Percentiles rank a stretch among this genome's conserved stretches.
Conservation (phyloP, 2,888 invertebrate genomes). For the Microplitis manilae region DNA sequence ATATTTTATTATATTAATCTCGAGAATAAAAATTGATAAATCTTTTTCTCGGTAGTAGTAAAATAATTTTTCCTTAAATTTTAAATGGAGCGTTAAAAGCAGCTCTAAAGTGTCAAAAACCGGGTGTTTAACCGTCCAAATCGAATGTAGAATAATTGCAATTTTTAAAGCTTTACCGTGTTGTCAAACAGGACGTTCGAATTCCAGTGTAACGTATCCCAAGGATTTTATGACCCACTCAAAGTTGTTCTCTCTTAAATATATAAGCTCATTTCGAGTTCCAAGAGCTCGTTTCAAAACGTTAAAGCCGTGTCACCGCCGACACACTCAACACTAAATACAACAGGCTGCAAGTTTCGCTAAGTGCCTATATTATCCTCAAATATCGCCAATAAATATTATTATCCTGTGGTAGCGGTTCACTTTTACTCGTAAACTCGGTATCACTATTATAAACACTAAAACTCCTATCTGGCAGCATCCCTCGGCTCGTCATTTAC, state of each 20-base stretch:
- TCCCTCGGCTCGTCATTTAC: conserved; percentile 15
- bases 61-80: background rate
- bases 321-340: conserved; percentile 35
- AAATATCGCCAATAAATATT: conserved; percentile 64
- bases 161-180: conserved; percentile 44
- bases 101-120: background rate
- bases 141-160: conserved; percentile 50
- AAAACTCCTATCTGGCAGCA: background rate
- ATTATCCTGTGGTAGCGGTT: conserved; percentile 50
- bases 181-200: conserved; percentile 37
- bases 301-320: conserved; percentile 24
- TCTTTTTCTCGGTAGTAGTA: background rate
- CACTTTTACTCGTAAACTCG: conserved; percentile 61
- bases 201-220: conserved; percentile 37
- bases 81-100: background rate
- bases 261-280: conserved; percentile 22
- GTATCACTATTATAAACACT: background rate
- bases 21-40: background rate
- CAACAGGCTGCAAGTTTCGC: conserved; percentile 42
- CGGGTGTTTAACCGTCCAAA: conserved; percentile 33
- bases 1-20: background rate
- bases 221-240: conserved; percentile 17
- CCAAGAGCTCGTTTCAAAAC: background rate
- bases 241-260: conserved; percentile 22
- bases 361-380: conserved; percentile 57